Conservation (phyloP, 1,140 invertebrate genomes). For the Mactra quadrangularis region DNA sequence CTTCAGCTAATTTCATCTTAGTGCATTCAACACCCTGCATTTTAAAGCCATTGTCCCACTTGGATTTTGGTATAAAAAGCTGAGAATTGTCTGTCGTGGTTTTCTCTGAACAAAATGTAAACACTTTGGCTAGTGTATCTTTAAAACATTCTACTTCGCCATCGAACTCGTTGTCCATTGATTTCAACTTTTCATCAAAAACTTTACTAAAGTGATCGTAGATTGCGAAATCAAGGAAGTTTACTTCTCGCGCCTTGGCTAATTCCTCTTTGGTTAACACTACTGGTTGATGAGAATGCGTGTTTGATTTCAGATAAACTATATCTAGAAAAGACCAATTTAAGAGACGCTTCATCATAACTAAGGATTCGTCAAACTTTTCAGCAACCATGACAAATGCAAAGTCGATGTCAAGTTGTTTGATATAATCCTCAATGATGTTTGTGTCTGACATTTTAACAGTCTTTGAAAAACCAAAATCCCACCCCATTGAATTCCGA, state of each 20-base stretch:
- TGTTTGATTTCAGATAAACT: constrained; percentile 65
- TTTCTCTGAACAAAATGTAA: constrained; percentile 46
- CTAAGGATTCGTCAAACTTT: constrained; percentile 85
- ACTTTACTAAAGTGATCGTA: constrained; percentile 60
- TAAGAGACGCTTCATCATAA: constrained; percentile 83
- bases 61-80: neutral
- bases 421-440: constrained; percentile 42
- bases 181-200: constrained; percentile 50
- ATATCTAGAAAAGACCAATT: constrained; percentile 84
- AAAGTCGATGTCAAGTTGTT: constrained; percentile 75
- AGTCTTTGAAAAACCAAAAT: constrained; percentile 29
- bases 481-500: constrained; percentile 30
- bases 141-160: constrained; percentile 58
- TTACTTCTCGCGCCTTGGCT: constrained; percentile 12
- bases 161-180: constrained; percentile 40
- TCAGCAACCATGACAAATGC: constrained; percentile 85
- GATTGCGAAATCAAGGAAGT: constrained; percentile 54
- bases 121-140: constrained; percentile 15
- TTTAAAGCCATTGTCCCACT: constrained; percentile 21
- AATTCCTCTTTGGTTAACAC: constrained; percentile 9
- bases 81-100: neutral
- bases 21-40: neutral
- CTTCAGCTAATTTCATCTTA: constrained; percentile 10
- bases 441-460: neutral
- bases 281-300: neutral